A percentile compares a stretch with the other conserved stretches of the same genome.
phyloP scores from a whole-genome alignment of 2,113 vertebrate genomes.

The Micromys minutus region DNA sequence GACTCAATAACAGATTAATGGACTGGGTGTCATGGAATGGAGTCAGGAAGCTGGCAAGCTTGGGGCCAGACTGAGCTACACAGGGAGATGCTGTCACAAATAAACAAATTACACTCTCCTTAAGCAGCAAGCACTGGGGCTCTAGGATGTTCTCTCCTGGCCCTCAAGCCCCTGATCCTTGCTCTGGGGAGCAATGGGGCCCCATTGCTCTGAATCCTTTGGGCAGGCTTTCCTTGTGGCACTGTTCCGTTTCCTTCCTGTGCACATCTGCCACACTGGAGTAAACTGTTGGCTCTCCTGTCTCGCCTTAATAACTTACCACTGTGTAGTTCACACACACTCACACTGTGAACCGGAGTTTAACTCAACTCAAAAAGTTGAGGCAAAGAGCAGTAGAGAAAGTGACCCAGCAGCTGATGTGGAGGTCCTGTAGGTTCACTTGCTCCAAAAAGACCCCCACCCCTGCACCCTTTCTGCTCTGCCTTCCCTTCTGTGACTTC shows the following conservation, averaged over 20 bases:
- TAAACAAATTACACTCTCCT: background rate
- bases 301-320: background rate
- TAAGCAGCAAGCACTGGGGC: background rate
- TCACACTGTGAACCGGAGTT: no score
- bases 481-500: background rate
- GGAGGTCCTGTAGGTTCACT: background rate
- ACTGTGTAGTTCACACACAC: background rate
- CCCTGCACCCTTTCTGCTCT: background rate
- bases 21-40: no score
- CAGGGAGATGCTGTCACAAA: background rate
- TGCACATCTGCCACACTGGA: background rate
- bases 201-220: background rate
- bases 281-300: background rate
- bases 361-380: background rate
- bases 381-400: background rate
- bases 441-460: background rate
- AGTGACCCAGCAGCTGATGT: background rate
- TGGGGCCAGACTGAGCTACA: background rate
- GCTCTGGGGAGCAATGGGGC: no score
- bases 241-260: background rate
- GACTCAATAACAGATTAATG: background rate
- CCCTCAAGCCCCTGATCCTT: background rate
- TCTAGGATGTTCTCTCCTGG: background rate
- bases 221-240: background rate
- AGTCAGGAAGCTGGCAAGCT: background rate